Percentiles rank a stretch among this genome's conserved stretches.
Evolutionary conservation across 2,888 invertebrate genomes (phyloP).

Genomic region (Microdon myrmicae): DNA sequence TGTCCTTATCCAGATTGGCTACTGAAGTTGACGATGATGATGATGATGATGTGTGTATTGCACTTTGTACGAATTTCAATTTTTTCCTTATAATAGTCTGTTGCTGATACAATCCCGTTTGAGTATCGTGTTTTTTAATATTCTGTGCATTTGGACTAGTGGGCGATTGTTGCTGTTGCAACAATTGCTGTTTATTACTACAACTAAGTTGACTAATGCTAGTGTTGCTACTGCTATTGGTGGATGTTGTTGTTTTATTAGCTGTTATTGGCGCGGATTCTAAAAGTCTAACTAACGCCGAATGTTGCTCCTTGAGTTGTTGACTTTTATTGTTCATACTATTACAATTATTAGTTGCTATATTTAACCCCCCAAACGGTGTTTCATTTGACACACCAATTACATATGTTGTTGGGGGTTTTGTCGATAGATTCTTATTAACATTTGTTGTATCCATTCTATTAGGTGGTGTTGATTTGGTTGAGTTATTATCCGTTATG

Average conservation of each 20-base stretch:
- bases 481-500: constrained; percentile 46
- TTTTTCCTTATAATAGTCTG: constrained; percentile 42
- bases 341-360: no score
- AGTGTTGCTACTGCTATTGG: constrained; percentile 32
- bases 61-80: constrained; percentile 56
- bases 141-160: constrained; percentile 44
- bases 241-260: constrained; percentile 46
- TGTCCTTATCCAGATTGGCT: constrained; percentile 13
- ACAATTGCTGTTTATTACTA: constrained; percentile 46
- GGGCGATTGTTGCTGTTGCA: constrained; percentile 29
- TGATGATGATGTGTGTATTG: constrained; percentile 46
- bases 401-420: constrained; percentile 53
- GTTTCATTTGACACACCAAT: constrained; percentile 46
- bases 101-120: constrained; percentile 24
- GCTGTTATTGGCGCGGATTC: constrained; percentile 68
- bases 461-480: constrained; percentile 53
- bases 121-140: constrained; percentile 21
- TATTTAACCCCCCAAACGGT: constrained; percentile 10
- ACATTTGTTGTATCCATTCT: constrained; percentile 45
- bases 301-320: constrained; percentile 72
- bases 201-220: constrained; percentile 25
- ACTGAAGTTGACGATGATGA: constrained; percentile 24
- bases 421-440: constrained; percentile 14
- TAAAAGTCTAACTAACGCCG: constrained; percentile 74
- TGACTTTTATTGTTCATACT: constrained; percentile 59